Percentiles rank a stretch among this genome's conserved stretches.
These are phyloP conservation scores for Apostichopus leukothele DNA, from an alignment of 53 echinoderm and acorn worm genomes.

Conservation along the genomic window DNA sequence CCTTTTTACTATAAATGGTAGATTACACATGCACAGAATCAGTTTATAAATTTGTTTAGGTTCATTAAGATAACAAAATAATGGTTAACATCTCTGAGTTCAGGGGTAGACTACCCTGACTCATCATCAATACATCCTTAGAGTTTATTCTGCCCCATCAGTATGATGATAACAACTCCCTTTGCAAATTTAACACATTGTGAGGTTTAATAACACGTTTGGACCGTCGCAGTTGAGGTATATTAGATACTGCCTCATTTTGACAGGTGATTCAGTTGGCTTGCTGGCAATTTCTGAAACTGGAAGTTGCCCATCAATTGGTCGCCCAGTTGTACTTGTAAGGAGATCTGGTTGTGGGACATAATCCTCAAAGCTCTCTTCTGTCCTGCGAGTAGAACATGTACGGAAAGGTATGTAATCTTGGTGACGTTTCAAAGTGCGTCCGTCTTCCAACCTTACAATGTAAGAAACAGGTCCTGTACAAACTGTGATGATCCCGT, in stretches of 20 bases:
- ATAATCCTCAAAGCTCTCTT: not conserved
- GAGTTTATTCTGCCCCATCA: no score
- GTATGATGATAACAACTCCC: not conserved
- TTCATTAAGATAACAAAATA: no score
- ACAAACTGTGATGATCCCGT: slow-evolving; percentile 38
- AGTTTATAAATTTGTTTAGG: no score
- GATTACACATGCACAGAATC: no score
- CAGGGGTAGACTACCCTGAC: not conserved
- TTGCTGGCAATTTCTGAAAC: not conserved
- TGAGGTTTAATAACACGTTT: slow-evolving; percentile 11
- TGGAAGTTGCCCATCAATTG: not conserved
- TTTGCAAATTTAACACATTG: not conserved
- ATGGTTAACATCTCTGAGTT: not conserved
- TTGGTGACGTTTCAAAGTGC: slow-evolving; percentile 11
- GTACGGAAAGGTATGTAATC: slow-evolving; percentile 32
- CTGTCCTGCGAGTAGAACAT: not conserved
- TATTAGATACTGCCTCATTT: not conserved
- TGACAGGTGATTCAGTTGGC: no score
- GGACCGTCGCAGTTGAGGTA: not conserved
- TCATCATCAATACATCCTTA: no score
- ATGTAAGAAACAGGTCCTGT: slow-evolving; percentile 49
- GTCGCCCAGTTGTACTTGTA: not conserved
- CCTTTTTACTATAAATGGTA: no score
- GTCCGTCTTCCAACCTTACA: slow-evolving; percentile 25
- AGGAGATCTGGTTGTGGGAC: not conserved